Evolutionary conservation across 2,888 invertebrate genomes (phyloP).

Genomic region (Biston stratarius): DNA sequence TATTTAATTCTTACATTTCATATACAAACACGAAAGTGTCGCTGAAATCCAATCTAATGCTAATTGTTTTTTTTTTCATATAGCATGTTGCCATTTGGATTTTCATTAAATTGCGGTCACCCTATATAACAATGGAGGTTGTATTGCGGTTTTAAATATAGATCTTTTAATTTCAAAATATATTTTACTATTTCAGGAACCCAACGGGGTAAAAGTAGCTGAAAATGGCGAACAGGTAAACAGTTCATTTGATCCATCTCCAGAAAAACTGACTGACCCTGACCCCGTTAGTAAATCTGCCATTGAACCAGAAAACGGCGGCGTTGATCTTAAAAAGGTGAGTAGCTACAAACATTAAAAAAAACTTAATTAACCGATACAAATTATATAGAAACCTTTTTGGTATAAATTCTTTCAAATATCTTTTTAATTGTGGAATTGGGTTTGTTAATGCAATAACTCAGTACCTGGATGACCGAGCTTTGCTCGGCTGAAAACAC

Average conservation of each 20-base stretch:
- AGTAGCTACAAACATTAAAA: neutral
- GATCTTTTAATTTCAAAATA: neutral
- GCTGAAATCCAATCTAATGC: too few relatives aligned
- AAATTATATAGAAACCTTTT: neutral
- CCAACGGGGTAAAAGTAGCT: constrained; percentile 45
- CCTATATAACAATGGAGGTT: too few relatives aligned
- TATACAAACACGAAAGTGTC: too few relatives aligned
- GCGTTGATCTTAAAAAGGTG: constrained; percentile 19
- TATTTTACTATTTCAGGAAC: constrained; percentile 44
- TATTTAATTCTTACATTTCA: too few relatives aligned
- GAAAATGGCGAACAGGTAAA: constrained; percentile 54
- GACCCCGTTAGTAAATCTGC: constrained; percentile 23
- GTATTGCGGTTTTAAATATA: neutral
- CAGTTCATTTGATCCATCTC: constrained; percentile 51
- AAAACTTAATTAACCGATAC: neutral
- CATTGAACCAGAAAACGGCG: neutral
- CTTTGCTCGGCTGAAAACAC: too few relatives aligned
- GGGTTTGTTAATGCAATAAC: too few relatives aligned
- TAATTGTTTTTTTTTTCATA: too few relatives aligned
- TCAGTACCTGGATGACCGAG: too few relatives aligned
- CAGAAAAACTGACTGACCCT: constrained; percentile 47
- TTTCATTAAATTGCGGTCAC: too few relatives aligned
- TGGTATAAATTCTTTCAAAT: too few relatives aligned
- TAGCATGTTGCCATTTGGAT: too few relatives aligned
- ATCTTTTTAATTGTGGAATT: too few relatives aligned